Evolutionary conservation across 2,113 vertebrate species (phyloP).

Genomic region (Pseudopodoces humilis): DNA sequence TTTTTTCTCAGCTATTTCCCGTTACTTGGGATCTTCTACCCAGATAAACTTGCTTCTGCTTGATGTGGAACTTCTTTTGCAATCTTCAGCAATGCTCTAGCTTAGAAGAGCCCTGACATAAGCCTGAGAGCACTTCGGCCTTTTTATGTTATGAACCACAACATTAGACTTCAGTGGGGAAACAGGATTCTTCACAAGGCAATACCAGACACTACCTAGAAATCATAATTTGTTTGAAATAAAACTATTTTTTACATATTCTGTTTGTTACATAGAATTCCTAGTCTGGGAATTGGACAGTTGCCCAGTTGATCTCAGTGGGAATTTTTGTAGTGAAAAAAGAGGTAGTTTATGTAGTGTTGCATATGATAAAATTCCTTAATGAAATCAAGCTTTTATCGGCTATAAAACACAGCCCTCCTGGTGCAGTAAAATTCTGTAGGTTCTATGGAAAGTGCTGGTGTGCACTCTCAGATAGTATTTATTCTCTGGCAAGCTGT

Average conservation of each 20-base stretch:
- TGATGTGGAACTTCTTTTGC: neutral
- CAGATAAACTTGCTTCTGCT: neutral
- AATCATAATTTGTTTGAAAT: neutral
- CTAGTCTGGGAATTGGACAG: neutral
- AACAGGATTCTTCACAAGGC: neutral
- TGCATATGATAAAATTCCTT: conserved; percentile 19
- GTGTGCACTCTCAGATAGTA: neutral
- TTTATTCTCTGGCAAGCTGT: neutral
- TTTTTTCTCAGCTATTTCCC: neutral
- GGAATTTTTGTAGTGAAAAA: neutral
- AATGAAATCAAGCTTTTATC: conserved; percentile 31
- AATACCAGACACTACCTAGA: neutral
- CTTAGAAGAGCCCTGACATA: neutral
- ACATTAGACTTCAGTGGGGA: neutral
- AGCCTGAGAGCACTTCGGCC: neutral
- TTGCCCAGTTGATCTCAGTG: neutral
- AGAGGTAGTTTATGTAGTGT: neutral
- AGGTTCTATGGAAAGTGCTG: neutral
- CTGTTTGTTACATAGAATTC: neutral
- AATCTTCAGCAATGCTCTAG: neutral
- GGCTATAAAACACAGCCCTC: neutral
- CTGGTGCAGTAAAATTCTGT: neutral
- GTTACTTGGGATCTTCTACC: neutral
- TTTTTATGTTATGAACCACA: neutral
- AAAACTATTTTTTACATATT: neutral